Base-by-base conservation (phyloP, 1,140 invertebrate species). In the Bradysia coprophila region DNA sequence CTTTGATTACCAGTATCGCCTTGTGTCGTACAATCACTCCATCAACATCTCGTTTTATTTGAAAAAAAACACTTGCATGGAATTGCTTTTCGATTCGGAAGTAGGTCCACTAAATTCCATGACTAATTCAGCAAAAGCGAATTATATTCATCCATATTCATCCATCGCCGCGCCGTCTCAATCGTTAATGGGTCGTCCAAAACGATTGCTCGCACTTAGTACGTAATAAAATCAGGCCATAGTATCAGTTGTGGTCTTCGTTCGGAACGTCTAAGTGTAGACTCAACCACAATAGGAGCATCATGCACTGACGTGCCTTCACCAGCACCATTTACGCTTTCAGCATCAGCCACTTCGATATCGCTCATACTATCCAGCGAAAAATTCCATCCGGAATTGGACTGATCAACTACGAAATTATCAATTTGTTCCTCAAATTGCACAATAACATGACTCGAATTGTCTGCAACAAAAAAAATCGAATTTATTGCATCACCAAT, bases 61-160 rank as follows among this genome's bases (percentile, higher is more conserved):
- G 44, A 23, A 41, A 52, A n/a, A 1, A 54, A 41, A 51, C 52
- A 54, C 42, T 49, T 54, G 15, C 20, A 43, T 20, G n/a, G 45
- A 19, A 56, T 45, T 8, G 38, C 38, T 43, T 47, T 51, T 34
- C 33, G 44, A 41, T 44, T 34, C 40, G 41, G 9, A 41, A 51
- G 49, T 43, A 36, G 40, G 18, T 51, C 41, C 3, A 49, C 44
- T 23, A 50, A 33, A 31, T 38, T 47, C 55, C 52, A 57, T 9
- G 57, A 56, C 15, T 53, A 48, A 46, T 60, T 58, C 44, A 49
- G 44, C 24, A 48, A 46, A 21, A 56, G 42, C 13, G 50, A 45
- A n/a, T 50, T 6, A 20, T 51, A 46, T 48, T 58, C 54, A 38
- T 52, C 43, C 9, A 51, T 40, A 42, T 53, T 53, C 13, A 51